A percentile compares a stretch with the other conserved stretches of the same genome.
Conservation (phyloP, 35 echinoderm and acorn worm species). For the Heliocidaris erythrogramma region DNA sequence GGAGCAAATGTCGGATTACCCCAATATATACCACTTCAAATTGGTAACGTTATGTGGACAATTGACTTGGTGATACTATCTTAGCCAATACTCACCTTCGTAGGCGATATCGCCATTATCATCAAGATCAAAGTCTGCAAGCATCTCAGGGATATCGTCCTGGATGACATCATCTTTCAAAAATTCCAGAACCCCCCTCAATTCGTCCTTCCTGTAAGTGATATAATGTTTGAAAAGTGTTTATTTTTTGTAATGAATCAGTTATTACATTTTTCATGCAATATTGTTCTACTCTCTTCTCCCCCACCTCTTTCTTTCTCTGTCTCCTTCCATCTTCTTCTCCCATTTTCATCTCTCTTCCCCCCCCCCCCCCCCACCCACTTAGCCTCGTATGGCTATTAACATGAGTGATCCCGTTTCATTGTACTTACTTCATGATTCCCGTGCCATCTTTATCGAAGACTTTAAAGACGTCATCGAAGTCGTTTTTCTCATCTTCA, state of each 20-base stretch:
- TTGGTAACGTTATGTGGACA: too few relatives aligned
- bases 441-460: background rate
- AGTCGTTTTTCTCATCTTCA: background rate
- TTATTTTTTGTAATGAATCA: too few relatives aligned
- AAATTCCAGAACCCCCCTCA: background rate
- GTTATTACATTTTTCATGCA: background rate
- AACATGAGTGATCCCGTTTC: too few relatives aligned
- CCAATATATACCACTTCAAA: too few relatives aligned
- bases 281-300: background rate
- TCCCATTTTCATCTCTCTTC: background rate
- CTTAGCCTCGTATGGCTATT: too few relatives aligned
- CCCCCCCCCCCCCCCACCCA: too few relatives aligned
- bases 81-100: background rate
- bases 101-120: background rate
- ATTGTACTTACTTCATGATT: background rate
- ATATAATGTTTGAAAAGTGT: too few relatives aligned
- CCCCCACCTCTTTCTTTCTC: background rate
- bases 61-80: too few relatives aligned
- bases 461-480: background rate
- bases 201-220: background rate
- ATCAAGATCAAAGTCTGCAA: constrained; percentile 3
- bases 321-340: background rate
- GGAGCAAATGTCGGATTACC: too few relatives aligned
- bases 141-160: constrained; percentile 23
- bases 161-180: background rate